A percentile compares a stretch with the other conserved stretches of the same genome.
These are phyloP conservation scores for Pharmacophagus antenor DNA, from an alignment of 2,888 invertebrate genomes.

Conservation along the genomic window DNA sequence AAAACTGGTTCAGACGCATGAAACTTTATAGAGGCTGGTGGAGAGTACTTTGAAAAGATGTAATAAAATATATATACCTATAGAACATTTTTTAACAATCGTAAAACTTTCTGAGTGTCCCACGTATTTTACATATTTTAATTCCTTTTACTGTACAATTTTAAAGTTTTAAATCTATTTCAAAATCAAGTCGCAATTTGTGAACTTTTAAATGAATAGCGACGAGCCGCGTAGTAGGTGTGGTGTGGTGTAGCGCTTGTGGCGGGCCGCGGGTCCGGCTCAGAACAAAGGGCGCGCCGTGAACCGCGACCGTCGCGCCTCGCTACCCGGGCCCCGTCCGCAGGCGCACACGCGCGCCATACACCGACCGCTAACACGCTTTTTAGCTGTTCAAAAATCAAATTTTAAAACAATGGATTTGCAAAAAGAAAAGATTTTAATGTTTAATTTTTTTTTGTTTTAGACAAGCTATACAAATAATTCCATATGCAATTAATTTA, in stretches of 20 bases:
- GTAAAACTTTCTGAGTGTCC: too few species aligned
- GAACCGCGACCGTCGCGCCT: slow-evolving; percentile 76
- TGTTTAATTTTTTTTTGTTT: too few species aligned
- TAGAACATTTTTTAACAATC: too few species aligned
- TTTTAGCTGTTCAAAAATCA: not conserved
- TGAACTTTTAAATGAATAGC: slow-evolving; percentile 13
- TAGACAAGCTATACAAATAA: too few species aligned
- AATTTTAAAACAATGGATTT: not conserved
- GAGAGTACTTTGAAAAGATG: too few species aligned
- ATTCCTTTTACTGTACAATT: too few species aligned
- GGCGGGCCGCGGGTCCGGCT: slow-evolving; percentile 52
- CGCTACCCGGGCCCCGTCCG: slow-evolving; percentile 51
- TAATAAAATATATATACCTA: too few species aligned
- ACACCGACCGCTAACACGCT: not conserved
- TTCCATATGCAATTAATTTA: too few species aligned
- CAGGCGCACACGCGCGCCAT: slow-evolving; percentile 37
- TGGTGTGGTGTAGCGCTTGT: slow-evolving; percentile 18
- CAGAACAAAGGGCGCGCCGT: slow-evolving; percentile 80
- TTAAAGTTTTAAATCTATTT: not conserved
- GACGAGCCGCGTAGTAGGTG: slow-evolving; percentile 24
- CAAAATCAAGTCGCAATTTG: slow-evolving; percentile 17
- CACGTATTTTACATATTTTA: too few species aligned
- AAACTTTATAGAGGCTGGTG: too few species aligned
- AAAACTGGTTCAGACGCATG: too few species aligned
- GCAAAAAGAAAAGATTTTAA: not conserved